A percentile compares a stretch with the other conserved stretches of the same genome.
phyloP scores from a whole-genome alignment of 2,888 invertebrate species.

The Ochropacha duplaris region DNA sequence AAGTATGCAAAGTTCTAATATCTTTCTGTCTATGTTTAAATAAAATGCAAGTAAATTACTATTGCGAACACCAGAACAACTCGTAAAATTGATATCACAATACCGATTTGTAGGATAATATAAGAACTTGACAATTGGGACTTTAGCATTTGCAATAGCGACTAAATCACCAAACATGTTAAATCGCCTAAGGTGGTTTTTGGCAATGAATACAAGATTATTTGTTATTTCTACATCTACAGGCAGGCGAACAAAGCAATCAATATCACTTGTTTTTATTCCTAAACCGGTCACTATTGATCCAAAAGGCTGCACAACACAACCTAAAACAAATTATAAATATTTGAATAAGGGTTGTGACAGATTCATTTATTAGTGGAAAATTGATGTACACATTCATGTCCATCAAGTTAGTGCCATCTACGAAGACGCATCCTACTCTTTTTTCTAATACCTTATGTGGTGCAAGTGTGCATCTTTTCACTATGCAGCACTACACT shows the following conservation, averaged over 20 bases:
- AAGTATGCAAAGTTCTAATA: slow-evolving; percentile 83
- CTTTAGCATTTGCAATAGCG: slow-evolving; percentile 86
- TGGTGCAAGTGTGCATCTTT: too few species aligned
- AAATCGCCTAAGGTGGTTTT: slow-evolving; percentile 54
- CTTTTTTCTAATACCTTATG: too few species aligned
- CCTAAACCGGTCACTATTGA: slow-evolving; percentile 88
- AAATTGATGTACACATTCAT: too few species aligned
- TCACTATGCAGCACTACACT: too few species aligned
- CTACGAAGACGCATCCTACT: too few species aligned
- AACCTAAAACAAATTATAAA: slow-evolving; percentile 47
- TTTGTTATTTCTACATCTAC: slow-evolving; percentile 14
- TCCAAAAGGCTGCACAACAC: slow-evolving; percentile 84
- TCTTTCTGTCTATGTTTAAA: slow-evolving; percentile 78
- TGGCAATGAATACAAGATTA: slow-evolving; percentile 38
- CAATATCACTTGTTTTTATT: slow-evolving; percentile 88
- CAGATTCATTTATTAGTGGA: too few species aligned
- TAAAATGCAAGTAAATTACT: slow-evolving; percentile 84
- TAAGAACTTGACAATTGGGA: slow-evolving; percentile 90
- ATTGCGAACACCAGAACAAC: slow-evolving; percentile 86
- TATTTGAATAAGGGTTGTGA: too few species aligned
- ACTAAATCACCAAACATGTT: slow-evolving; percentile 77
- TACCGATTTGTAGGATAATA: slow-evolving; percentile 83
- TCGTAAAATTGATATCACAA: slow-evolving; percentile 89
- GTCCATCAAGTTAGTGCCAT: too few species aligned
- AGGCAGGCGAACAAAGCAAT: slow-evolving; percentile 83